Conservation (phyloP, 2,888 invertebrate genomes). For the Hydrotaea cyrtoneurina region DNA sequence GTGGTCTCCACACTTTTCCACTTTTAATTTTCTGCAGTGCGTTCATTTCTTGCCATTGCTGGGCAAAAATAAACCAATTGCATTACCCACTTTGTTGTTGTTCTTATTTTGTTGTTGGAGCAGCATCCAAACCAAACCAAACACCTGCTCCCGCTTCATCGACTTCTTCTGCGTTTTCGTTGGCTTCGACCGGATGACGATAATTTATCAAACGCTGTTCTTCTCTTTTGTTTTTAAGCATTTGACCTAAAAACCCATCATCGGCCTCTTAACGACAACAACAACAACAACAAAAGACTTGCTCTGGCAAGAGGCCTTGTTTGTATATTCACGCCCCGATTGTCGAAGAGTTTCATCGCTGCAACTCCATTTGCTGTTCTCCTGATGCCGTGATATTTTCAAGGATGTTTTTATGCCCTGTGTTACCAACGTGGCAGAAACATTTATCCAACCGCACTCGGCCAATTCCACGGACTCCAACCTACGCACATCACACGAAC, state of each 20-base stretch:
- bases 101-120: neutral
- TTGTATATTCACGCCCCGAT: constrained; percentile 6
- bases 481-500: neutral
- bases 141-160: neutral
- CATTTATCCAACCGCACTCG: neutral
- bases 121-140: too few species aligned
- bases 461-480: constrained; percentile 10
- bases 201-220: constrained; percentile 34
- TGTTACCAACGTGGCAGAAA: constrained; percentile 34
- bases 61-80: too few species aligned
- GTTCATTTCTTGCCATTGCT: too few species aligned
- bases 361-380: constrained; percentile 73
- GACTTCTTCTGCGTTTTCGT: neutral
- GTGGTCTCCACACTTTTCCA: too few species aligned
- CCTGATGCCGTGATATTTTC: constrained; percentile 77
- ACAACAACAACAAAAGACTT: constrained; percentile 5
- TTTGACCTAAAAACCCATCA: constrained; percentile 38
- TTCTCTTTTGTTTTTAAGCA: constrained; percentile 21
- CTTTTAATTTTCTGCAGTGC: too few species aligned
- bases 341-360: constrained; percentile 16
- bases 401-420: constrained; percentile 76
- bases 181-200: neutral
- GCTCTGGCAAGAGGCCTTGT: neutral
- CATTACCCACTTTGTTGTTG: neutral
- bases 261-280: neutral